Evolutionary conservation across 2,797 vertebrate genomes (phyloP).

Genomic region (Echiichthys vipera): DNA sequence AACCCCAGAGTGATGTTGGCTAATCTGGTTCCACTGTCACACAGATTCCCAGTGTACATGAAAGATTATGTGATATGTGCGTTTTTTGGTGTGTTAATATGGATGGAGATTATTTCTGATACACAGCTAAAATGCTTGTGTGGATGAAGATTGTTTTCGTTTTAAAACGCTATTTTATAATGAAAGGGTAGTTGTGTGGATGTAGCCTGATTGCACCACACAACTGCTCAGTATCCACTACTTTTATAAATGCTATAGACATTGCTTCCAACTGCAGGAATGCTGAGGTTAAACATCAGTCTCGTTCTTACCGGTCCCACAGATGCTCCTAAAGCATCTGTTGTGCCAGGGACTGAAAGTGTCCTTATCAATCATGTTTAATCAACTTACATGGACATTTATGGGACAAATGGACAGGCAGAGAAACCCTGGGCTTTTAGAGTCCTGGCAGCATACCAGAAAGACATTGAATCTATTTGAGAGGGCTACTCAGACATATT

Average conservation of each 20-base stretch:
- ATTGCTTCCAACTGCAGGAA: conserved; percentile 8
- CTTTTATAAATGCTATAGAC: neutral
- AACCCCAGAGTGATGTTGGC: too few species aligned
- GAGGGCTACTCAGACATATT: conserved; percentile 61
- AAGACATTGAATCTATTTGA: conserved; percentile 61
- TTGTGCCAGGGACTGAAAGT: conserved; percentile 47
- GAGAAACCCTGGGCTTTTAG: conserved; percentile 52
- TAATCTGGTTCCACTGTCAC: too few species aligned
- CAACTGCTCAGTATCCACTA: neutral
- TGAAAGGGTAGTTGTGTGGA: too few species aligned
- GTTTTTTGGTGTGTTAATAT: too few species aligned
- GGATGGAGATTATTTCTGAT: too few species aligned
- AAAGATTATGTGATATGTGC: too few species aligned
- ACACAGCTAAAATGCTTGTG: too few species aligned
- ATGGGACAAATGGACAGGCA: conserved; percentile 70
- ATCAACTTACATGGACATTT: conserved; percentile 81
- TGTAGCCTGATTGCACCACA: neutral
- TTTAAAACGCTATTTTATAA: too few species aligned
- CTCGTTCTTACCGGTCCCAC: conserved; percentile 25
- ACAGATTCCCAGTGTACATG: too few species aligned
- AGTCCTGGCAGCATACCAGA: conserved; percentile 70
- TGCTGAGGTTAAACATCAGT: neutral
- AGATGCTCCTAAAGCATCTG: conserved; percentile 60
- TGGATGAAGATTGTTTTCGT: too few species aligned
- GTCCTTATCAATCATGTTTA: conserved; percentile 78